Evolutionary conservation across 1,140 invertebrate genomes (phyloP), one percentile per base, ranked within the genome.

Genomic region (Drosophila gunungcola): DNA sequence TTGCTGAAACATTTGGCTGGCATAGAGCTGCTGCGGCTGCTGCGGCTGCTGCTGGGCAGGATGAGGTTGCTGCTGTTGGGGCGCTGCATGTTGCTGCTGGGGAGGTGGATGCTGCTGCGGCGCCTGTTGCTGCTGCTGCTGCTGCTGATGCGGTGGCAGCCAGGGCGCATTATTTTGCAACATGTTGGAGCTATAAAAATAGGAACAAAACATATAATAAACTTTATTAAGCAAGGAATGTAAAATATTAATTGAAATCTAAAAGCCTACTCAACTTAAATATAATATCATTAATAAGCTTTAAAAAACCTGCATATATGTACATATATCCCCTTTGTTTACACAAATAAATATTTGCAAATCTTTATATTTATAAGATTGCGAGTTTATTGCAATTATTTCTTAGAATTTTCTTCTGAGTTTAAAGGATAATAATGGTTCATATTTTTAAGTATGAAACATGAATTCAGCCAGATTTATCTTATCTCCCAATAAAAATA

Each of bases 111-210:
- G 80, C 1, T 69, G 70, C 11, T 60, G 81, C 12, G 51, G 58
- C 4, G 39, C 67, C 6, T 57, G 78, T 4, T 32, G 78, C 36
- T 39, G 63, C 29, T 68, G 78, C 29, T 68, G 78, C n/a, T 48
- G 78, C 38, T 55, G 67, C 25, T 65, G 81, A 42, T 67, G 82
- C 12, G 82, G 83, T 56, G 78, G 82, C 58, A 75, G 75, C 82
- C 82, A 86, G 29, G 77, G 69, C 29, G 79, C 74, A 64, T 86
- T 86, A 41, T 86, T 86, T 75, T 88, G 83, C 82, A 86, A 82
- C 82, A 86, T 86, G 27, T 86, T 76, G 39, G 79, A 73, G 27
- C 78, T 81, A 27, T 12, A 52, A 57, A 49, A 46, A 43, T 4
- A 11, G 21, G 53, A 45, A 41, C 0, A 55, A 41, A 56, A 61